Base-by-base conservation (phyloP, 2,113 vertebrate genomes). In the Xiphophorus hellerii region DNA sequence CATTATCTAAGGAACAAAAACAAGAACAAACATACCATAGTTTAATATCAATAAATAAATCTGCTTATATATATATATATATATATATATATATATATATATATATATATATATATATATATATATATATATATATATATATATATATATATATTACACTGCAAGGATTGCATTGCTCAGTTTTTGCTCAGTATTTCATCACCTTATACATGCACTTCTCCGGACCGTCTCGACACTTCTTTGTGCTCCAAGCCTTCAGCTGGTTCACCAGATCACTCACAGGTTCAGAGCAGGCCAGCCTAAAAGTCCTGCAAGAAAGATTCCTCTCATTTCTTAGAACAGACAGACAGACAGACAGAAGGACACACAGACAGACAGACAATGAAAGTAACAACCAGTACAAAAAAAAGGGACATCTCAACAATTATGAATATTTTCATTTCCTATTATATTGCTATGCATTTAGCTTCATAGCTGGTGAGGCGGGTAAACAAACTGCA, bases 201-300 rank as follows among this genome's bases (percentile, higher is more conserved):
- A 84, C 82, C 73, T 80, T 7, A 17, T 84, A 80, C 61, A 62
- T 62, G 65, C 77, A 80, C 35, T 30, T 68, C 48, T 80, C 82
- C 3, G 71, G 48, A 11, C 27, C 73, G 17, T 61, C 42, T 1
- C 14, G 5, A n/a, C 75, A 71, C 27, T 37, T 71, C 12, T 54
- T 64, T 22, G 73, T 39, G 63, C 63, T 66, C 73, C 73, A 74
- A 22, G 31, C 15, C 17, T 74, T 66, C 61, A 64, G 17, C 31
- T 64, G 61, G 9, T 54, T 64, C 61, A 71, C 62, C 17, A 77
- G 44, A 35, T 37, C 61, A n/a, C 31, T 8, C 15, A 65, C 31
- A 7, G 61, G 61, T n/a, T 58, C 17, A 15, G 61, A n/a, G 44
- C 67, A 71, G n/a, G 68, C 44, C 42, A 77, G 15, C 15, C 10